Evolutionary conservation across 2,797 vertebrate species (phyloP), one percentile per base, ranked within the genome.

Genomic region (Triplophysa yarkandensis): DNA sequence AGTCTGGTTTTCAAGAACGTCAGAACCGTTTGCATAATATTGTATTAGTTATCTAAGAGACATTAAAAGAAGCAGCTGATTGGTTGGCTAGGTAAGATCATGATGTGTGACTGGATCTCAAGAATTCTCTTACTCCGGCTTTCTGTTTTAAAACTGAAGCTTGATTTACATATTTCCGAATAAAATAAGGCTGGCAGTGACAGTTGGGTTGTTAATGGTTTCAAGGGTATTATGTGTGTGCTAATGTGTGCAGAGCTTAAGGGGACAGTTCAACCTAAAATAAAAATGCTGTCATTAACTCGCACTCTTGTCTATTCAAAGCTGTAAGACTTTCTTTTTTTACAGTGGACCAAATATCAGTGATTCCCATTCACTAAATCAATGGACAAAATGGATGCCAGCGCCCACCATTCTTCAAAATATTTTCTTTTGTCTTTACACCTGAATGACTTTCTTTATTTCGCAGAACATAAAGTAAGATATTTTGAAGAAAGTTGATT

Each of bases 51-150:
- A 57, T 46, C 9, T 1, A 10, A 57, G n/a, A 55, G n/a, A 25
- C 36, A n/a, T 4, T 36, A 30, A n/a, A 13, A 52, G 48, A 44
- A 30, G 17, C n/a, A 43, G 1, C 27, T 44, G 36, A 17, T 65
- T 65, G 39, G 62, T 57, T 74, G 48, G 9, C 36, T 44, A 5
- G 48, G n/a, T 43, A 19, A 73, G 71, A 8, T 44, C 60, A 30
- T 44, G 28, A 48, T 71, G 60, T 55, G 43, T 48, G 25, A 5
- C 16, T 61, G 9, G 36, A 39, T 39, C 36, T n/a, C 14, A 25
- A 34, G 41, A 60, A 19, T 34, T 23, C 9, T 60, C 41, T 58
- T 28, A 8, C 19, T 21, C 60, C 19, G 21, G 6, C 48, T 50
- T 8, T 23, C 48, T 48, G 3, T 48, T 19, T 48, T 19, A 19